A percentile compares a stretch with the other conserved stretches of the same genome.
phyloP scores from a whole-genome alignment of 2,888 invertebrate species.

The Phrixothrix hirtus region DNA sequence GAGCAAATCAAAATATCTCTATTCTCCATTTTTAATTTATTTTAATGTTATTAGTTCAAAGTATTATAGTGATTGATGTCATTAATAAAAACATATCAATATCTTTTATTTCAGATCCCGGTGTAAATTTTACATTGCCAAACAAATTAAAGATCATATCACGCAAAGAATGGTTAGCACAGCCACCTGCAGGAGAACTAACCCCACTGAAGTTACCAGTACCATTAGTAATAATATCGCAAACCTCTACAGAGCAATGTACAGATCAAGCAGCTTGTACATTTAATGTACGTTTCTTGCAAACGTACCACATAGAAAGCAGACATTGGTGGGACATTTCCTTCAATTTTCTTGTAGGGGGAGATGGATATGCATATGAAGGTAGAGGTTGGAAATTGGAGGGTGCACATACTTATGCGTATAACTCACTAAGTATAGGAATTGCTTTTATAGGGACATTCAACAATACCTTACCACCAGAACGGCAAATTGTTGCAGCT shows the following conservation, averaged over 20 bases:
- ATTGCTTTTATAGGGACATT: constrained; percentile 77
- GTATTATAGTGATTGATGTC: background rate
- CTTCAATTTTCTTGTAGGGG: constrained; percentile 79
- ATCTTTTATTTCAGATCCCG: constrained; percentile 22
- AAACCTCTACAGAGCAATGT: constrained; percentile 68
- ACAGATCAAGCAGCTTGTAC: constrained; percentile 62
- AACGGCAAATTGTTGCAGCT: constrained; percentile 64
- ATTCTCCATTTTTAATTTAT: background rate
- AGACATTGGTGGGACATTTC: constrained; percentile 69
- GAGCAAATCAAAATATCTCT: too few species aligned
- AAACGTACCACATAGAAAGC: constrained; percentile 71
- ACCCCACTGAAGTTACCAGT: constrained; percentile 57
- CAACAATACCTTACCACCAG: constrained; percentile 58
- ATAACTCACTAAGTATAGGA: constrained; percentile 68
- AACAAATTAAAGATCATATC: constrained; percentile 60
- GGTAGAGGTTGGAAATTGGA: constrained; percentile 76
- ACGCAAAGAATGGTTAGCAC: constrained; percentile 69
- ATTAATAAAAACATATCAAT: background rate
- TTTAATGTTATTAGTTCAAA: too few species aligned
- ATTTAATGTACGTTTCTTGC: constrained; percentile 64
- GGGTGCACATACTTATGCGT: constrained; percentile 73
- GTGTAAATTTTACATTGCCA: constrained; percentile 31
- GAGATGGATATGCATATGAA: constrained; percentile 74
- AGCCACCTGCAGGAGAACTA: constrained; percentile 56
- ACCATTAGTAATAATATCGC: constrained; percentile 64